phyloP scores from a whole-genome alignment of 53 echinoderm and acorn worm genomes.

The Pentamera pediparva region DNA sequence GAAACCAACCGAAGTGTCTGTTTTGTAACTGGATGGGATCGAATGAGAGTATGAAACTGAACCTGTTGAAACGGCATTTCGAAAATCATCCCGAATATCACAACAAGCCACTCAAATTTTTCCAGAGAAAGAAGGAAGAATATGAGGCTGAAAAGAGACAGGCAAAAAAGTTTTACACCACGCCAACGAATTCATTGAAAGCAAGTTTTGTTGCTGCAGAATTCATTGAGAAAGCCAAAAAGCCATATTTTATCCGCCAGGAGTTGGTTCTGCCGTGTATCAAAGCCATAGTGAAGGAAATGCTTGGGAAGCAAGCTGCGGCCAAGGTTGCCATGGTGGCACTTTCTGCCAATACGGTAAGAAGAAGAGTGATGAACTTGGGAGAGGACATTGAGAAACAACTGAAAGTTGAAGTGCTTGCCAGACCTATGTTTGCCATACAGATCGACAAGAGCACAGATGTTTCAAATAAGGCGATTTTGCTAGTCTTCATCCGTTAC shows the following conservation, averaged over 20 bases:
- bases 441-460: slow-evolving; percentile 15
- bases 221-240: slow-evolving; percentile 11
- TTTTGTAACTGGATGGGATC: background rate
- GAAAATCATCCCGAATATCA: background rate
- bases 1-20: slow-evolving; percentile 6
- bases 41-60: slow-evolving; percentile 13
- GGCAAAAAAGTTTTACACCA: background rate
- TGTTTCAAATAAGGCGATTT: slow-evolving; percentile 11
- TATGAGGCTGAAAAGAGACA: background rate
- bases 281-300: slow-evolving; percentile 4
- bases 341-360: slow-evolving; percentile 6
- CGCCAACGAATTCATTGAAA: background rate
- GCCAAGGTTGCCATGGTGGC: slow-evolving; percentile 4
- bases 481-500: slow-evolving; percentile 16
- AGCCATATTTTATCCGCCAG: background rate
- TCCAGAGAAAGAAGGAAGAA: background rate
- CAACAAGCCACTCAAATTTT: slow-evolving; percentile 3
- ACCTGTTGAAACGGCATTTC: background rate
- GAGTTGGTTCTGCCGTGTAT: slow-evolving; percentile 18
- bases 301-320: slow-evolving; percentile 5
- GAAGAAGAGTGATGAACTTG: slow-evolving; percentile 3
- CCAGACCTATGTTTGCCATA: slow-evolving; percentile 1
- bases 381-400: slow-evolving; percentile 28
- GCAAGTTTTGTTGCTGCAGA: slow-evolving; percentile 25
- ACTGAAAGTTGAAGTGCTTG: background rate